phyloP scores from a whole-genome alignment of 2,888 invertebrate genomes.

The Rambutsinella grinnellia region DNA sequence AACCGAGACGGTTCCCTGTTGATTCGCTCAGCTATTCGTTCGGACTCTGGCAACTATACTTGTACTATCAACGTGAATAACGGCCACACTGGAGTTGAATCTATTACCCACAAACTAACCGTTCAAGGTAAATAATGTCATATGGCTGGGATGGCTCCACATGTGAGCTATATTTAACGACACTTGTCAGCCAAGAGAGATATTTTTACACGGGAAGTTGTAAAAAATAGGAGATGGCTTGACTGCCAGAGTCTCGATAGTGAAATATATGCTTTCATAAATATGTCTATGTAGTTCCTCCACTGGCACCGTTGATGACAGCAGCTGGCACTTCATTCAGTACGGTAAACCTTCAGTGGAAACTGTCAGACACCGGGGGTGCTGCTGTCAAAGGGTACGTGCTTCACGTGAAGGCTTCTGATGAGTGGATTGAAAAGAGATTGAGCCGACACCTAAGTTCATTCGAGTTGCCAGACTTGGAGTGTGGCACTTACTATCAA shows the following conservation, averaged over 20 bases:
- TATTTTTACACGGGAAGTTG: not conserved
- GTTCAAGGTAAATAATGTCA: constrained; percentile 71
- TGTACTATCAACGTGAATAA: constrained; percentile 72
- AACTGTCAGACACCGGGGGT: constrained; percentile 78
- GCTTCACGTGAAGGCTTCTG: constrained; percentile 77
- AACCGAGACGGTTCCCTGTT: constrained; percentile 71
- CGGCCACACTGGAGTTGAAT: constrained; percentile 70
- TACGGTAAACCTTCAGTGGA: constrained; percentile 82
- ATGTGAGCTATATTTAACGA: too few species aligned
- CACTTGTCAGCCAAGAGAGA: not conserved
- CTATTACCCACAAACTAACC: constrained; percentile 72
- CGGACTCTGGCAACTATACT: constrained; percentile 74
- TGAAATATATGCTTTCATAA: not conserved
- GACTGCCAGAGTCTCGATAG: not conserved
- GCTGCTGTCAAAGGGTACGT: constrained; percentile 79
- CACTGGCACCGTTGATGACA: constrained; percentile 79
- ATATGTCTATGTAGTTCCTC: constrained; percentile 75
- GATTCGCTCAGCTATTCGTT: constrained; percentile 67
- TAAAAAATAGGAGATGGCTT: not conserved
- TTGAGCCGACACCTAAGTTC: constrained; percentile 77
- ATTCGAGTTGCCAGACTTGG: constrained; percentile 77
- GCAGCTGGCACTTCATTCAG: constrained; percentile 83
- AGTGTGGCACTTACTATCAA: constrained; percentile 82
- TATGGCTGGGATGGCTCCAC: not conserved
- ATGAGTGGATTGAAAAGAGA: constrained; percentile 77